Conservation (phyloP, 2,113 vertebrate species). For the Empidonax traillii region DNA sequence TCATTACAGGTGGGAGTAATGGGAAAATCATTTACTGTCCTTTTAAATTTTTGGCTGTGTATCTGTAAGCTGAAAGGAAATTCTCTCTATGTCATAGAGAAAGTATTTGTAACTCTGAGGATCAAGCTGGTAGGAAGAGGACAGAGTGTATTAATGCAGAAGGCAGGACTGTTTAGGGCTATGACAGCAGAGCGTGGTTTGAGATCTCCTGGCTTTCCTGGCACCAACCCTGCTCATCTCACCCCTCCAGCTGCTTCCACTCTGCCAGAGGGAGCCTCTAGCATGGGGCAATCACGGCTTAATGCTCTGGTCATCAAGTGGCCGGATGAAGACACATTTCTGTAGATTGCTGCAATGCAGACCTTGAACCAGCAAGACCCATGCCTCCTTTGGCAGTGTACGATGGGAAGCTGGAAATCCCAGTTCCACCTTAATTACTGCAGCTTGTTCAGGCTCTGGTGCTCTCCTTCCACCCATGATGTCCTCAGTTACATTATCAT, state of each 20-base stretch:
- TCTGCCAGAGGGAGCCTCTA: not conserved
- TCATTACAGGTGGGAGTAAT: not conserved
- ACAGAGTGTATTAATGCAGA: not conserved
- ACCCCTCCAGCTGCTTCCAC: not conserved
- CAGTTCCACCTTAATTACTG: constrained; percentile 5
- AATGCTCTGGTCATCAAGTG: not conserved
- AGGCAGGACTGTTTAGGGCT: not conserved
- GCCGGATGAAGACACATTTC: not conserved
- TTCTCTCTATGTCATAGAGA: not conserved
- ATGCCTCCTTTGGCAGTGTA: not conserved
- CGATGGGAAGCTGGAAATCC: not conserved
- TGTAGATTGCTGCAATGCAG: not conserved
- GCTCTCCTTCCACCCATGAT: not conserved
- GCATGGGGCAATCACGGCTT: not conserved
- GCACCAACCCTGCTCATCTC: not conserved
- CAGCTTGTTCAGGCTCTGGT: not conserved
- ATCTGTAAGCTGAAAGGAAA: not conserved
- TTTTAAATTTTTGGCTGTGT: not conserved
- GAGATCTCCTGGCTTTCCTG: not conserved
- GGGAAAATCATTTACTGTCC: not conserved
- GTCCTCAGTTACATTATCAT: not conserved
- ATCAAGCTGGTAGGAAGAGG: not conserved
- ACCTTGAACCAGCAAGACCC: not conserved
- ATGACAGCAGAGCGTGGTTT: fast-evolving
- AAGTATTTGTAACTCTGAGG: not conserved